These are phyloP conservation scores for Scaptomyza caliginosa DNA, from an alignment of 2,888 invertebrate species.

Conservation along the genomic window DNA sequence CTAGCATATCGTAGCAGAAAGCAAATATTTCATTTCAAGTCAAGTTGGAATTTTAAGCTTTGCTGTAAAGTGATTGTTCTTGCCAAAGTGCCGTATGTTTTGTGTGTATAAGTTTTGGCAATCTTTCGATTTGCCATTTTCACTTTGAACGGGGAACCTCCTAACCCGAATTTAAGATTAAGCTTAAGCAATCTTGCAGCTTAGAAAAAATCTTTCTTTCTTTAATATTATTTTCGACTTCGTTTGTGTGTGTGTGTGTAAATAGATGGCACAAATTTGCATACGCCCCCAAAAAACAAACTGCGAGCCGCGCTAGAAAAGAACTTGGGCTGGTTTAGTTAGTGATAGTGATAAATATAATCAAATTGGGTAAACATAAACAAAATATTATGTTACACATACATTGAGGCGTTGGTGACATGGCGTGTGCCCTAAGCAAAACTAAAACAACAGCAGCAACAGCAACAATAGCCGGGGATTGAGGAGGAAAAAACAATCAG, in stretches of 20 bases:
- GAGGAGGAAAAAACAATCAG: conserved; percentile 64
- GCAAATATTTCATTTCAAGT: not conserved
- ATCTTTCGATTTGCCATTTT: not conserved
- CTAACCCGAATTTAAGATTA: not conserved
- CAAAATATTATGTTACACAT: conserved; percentile 72
- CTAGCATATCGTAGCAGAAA: not conserved
- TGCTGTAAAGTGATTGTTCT: not conserved
- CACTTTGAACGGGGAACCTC: not conserved
- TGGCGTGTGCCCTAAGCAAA: conserved; percentile 36
- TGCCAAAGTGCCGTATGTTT: not conserved
- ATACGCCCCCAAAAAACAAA: conserved; percentile 36
- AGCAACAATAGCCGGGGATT: conserved; percentile 4
- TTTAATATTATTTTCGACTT: too few species aligned
- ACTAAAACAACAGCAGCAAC: not conserved
- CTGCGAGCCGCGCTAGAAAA: conserved; percentile 17
- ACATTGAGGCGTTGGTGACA: conserved; percentile 48
- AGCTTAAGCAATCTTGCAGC: not conserved
- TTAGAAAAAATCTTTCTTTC: not conserved
- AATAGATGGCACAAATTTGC: conserved; percentile 48
- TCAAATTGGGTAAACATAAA: conserved; percentile 74
- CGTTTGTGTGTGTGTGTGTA: not conserved
- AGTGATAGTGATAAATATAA: conserved; percentile 71
- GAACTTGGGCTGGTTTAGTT: conserved; percentile 21
- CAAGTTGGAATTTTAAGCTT: not conserved
- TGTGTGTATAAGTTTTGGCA: not conserved